These are phyloP conservation scores for Cinara cedri DNA, from an alignment of 2,888 invertebrate genomes.

Conservation along the genomic window DNA sequence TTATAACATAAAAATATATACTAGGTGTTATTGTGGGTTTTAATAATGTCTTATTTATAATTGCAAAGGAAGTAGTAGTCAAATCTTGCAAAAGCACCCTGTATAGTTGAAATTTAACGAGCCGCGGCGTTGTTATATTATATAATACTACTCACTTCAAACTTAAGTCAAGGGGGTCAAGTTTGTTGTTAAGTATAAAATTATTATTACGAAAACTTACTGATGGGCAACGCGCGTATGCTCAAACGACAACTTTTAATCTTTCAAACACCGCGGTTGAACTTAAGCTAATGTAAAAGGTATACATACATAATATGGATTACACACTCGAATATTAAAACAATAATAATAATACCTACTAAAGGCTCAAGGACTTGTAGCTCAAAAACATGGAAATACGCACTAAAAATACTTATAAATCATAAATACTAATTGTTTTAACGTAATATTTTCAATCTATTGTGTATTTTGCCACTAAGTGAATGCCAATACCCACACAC, in stretches of 20 bases:
- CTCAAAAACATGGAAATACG: too few relatives aligned
- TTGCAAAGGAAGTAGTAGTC: too few relatives aligned
- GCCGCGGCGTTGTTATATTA: neutral
- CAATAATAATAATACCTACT: neutral
- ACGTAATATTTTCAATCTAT: too few relatives aligned
- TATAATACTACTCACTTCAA: neutral
- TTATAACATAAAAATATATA: too few relatives aligned
- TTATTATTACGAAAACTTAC: slow-evolving; percentile 1
- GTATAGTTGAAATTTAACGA: neutral
- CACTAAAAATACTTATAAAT: too few relatives aligned
- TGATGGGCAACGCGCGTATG: neutral
- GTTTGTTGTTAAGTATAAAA: slow-evolving; percentile 1
- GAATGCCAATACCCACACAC: too few relatives aligned
- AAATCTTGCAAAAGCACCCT: neutral
- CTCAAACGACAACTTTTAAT: neutral
- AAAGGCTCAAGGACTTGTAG: too few relatives aligned
- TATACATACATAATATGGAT: neutral
- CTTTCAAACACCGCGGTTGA: neutral
- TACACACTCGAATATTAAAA: neutral
- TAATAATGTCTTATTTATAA: too few relatives aligned
- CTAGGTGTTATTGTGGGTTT: too few relatives aligned
- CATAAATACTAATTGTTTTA: too few relatives aligned
- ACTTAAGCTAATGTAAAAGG: neutral
- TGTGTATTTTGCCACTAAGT: too few relatives aligned
- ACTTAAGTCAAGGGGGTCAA: slow-evolving; percentile 3